phyloP scores from a whole-genome alignment of 2,888 invertebrate genomes.

The Pocota personata region DNA sequence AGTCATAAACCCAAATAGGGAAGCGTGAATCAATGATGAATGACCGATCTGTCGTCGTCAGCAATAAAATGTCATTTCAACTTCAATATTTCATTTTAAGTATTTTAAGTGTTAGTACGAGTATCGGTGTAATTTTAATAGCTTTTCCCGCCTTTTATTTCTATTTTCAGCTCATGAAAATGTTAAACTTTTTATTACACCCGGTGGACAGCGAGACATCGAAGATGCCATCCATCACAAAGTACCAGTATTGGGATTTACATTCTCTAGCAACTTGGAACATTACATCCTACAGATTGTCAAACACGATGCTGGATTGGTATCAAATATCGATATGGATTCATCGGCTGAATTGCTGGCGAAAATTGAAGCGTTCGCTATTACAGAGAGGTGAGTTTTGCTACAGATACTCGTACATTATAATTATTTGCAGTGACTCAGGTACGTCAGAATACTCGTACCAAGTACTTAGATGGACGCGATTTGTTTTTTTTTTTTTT shows the following conservation, averaged over 20 bases:
- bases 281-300: slow-evolving; percentile 76
- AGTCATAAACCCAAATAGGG: background rate
- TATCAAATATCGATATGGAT: slow-evolving; percentile 75
- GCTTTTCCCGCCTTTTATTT: background rate
- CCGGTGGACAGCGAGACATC: slow-evolving; percentile 76
- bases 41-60: background rate
- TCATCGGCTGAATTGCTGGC: slow-evolving; percentile 67
- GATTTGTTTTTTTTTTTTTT: background rate
- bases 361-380: slow-evolving; percentile 73
- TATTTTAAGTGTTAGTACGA: background rate
- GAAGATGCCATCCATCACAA: slow-evolving; percentile 77
- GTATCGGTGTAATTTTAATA: background rate
- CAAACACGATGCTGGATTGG: slow-evolving; percentile 74
- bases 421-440: background rate
- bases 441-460: background rate
- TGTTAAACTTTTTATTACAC: slow-evolving; percentile 75
- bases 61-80: background rate
- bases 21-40: background rate
- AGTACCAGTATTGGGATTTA: slow-evolving; percentile 76
- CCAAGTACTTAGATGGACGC: background rate
- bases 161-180: slow-evolving; percentile 73
- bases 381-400: slow-evolving; percentile 71
- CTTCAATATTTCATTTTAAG: background rate
- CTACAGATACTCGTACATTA: background rate
- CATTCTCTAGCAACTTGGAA: slow-evolving; percentile 75